A percentile compares a stretch with the other conserved stretches of the same genome.
phyloP scores from a whole-genome alignment of 2,888 invertebrate species.

The Cyaniris semiargus region DNA sequence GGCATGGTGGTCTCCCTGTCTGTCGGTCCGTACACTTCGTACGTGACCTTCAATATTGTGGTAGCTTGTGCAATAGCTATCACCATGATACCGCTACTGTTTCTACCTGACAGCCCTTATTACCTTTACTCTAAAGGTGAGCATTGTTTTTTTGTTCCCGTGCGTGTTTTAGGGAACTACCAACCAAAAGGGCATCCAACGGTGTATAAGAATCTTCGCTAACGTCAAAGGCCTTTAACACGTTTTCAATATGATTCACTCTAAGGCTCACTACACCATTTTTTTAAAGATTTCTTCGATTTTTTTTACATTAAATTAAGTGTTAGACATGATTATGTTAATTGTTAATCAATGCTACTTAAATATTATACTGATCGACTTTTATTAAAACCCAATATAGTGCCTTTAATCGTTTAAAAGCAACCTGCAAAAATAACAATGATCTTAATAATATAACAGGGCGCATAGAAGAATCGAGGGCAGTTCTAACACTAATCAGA shows the following conservation, averaged over 20 bases:
- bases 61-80: slow-evolving; percentile 45
- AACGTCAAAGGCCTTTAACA: too few species aligned
- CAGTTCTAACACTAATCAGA: background rate
- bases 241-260: too few species aligned
- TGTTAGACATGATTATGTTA: too few species aligned
- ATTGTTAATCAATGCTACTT: background rate
- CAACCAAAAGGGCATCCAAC: background rate
- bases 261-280: too few species aligned
- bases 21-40: slow-evolving; percentile 61
- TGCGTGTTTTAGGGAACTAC: too few species aligned
- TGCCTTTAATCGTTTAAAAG: background rate
- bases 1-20: slow-evolving; percentile 59
- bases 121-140: slow-evolving; percentile 62
- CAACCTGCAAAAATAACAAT: background rate
- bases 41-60: slow-evolving; percentile 50
- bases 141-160: slow-evolving; percentile 5
- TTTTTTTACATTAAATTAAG: background rate
- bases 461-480: slow-evolving; percentile 4
- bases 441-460: slow-evolving; percentile 17
- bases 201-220: too few species aligned
- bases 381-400: too few species aligned
- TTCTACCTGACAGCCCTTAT: slow-evolving; percentile 64
- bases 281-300: too few species aligned
- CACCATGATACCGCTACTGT: slow-evolving; percentile 53
- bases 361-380: too few species aligned